A percentile compares a stretch with the other conserved stretches of the same genome.
phyloP scores from a whole-genome alignment of 1,140 invertebrate genomes.

The Physella acuta region DNA sequence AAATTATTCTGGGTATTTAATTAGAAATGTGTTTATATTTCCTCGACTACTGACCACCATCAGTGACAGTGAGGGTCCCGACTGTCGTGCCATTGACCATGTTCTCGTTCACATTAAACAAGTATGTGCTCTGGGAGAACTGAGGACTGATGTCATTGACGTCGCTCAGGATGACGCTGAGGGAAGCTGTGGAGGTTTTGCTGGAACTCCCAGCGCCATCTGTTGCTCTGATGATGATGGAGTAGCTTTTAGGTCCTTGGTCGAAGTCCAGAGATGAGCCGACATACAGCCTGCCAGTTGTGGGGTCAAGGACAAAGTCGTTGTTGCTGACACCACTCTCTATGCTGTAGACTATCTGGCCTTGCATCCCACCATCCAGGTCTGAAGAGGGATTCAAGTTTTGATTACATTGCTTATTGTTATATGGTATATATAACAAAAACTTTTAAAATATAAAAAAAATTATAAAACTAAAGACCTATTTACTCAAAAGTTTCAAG shows the following conservation, averaged over 20 bases:
- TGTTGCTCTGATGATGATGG: slow-evolving; percentile 31
- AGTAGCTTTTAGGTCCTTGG: slow-evolving; percentile 30
- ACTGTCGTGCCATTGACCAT: slow-evolving; percentile 31
- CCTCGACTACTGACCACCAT: no score
- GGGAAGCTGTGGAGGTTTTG: slow-evolving; percentile 24
- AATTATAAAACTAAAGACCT: no score
- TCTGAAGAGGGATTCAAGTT: slow-evolving; percentile 17
- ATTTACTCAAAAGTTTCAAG: no score
- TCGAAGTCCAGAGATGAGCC: slow-evolving; percentile 40
- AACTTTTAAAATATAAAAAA: no score
- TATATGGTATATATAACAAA: no score
- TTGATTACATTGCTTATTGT: no score
- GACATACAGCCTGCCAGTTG: slow-evolving; percentile 30
- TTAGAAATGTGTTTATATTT: no score
- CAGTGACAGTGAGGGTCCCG: slow-evolving; percentile 32
- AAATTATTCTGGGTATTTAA: no score
- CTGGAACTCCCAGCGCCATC: slow-evolving; percentile 29
- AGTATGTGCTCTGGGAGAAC: slow-evolving; percentile 35
- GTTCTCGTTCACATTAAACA: slow-evolving; percentile 35
- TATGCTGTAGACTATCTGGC: slow-evolving; percentile 36
- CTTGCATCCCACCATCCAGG: slow-evolving; percentile 33
- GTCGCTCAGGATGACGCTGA: slow-evolving; percentile 37
- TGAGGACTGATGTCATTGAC: slow-evolving; percentile 41
- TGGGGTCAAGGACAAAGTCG: slow-evolving; percentile 33
- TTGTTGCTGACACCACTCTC: slow-evolving; percentile 22